phyloP scores from a whole-genome alignment of 1,140 invertebrate genomes.

The Brachionus calyciflorus region DNA sequence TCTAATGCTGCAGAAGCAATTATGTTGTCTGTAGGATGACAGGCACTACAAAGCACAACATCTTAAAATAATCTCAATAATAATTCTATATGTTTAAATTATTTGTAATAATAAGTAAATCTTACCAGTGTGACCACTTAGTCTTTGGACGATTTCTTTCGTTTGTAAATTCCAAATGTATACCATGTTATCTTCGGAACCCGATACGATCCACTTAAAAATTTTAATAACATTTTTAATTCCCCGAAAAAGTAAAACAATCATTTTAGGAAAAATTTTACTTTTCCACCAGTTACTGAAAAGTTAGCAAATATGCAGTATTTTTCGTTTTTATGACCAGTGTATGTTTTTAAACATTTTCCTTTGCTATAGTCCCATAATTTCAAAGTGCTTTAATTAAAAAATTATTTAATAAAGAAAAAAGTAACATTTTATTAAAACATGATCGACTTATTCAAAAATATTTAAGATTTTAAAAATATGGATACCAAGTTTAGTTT shows the following conservation, averaged over 20 bases:
- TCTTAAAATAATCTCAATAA: conserved; percentile 66
- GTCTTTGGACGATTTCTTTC: conserved; percentile 96
- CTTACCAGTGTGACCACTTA: conserved; percentile 88
- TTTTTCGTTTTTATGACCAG: conserved; percentile 96
- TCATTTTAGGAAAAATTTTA: conserved; percentile 58
- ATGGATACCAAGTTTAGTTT: no score
- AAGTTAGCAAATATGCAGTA: conserved; percentile 99
- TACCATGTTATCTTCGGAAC: conserved; percentile 98
- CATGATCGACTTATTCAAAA: no score
- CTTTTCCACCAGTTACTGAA: conserved; percentile 97
- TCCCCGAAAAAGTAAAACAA: no score
- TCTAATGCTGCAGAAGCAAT: conserved; percentile 97
- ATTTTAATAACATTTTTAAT: conserved; percentile 45
- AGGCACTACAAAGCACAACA: conserved; percentile 93
- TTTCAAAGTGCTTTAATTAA: conserved; percentile 74
- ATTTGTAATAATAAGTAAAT: no score
- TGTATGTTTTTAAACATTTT: conserved; percentile 91
- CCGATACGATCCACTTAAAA: conserved; percentile 95
- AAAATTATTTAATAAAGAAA: conserved; percentile 11
- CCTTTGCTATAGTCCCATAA: conserved; percentile 98
- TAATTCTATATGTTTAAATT: no score
- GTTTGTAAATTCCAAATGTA: conserved; percentile 99
- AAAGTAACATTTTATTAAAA: no score
- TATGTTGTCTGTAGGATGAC: conserved; percentile 97
- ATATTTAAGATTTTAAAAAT: no score